phyloP scores from a whole-genome alignment of 2,888 invertebrate genomes.

The Agrilus biguttatus region DNA sequence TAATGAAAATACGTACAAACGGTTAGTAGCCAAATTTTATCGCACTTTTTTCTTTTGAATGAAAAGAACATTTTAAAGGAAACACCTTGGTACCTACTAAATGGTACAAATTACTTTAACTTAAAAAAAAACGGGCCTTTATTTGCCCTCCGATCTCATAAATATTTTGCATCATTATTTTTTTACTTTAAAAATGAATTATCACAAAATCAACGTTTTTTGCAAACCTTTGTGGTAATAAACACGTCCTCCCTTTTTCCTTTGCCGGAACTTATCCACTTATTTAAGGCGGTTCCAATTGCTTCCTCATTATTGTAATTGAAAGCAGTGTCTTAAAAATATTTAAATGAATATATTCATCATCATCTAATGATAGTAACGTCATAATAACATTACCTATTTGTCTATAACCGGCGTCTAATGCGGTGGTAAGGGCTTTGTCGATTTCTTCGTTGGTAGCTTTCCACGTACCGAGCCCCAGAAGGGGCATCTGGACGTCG shows the following conservation, averaged over 20 bases:
- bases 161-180: too few species aligned
- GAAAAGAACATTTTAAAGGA: not conserved
- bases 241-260: conserved; percentile 58
- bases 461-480: conserved; percentile 64
- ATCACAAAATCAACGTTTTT: too few species aligned
- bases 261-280: conserved; percentile 48
- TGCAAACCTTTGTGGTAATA: conserved; percentile 61
- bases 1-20: not conserved
- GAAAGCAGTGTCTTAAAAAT: conserved; percentile 54
- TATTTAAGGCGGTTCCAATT: conserved; percentile 52
- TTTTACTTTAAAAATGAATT: too few species aligned
- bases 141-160: too few species aligned
- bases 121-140: too few species aligned
- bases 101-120: too few species aligned
- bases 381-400: conserved; percentile 32
- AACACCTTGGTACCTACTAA: not conserved
- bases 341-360: too few species aligned
- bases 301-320: conserved; percentile 66
- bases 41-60: not conserved
- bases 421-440: conserved; percentile 44
- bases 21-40: not conserved
- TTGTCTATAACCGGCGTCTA: conserved; percentile 58
- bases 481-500: conserved; percentile 47
- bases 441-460: conserved; percentile 50
- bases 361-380: too few species aligned